Base-by-base conservation (phyloP, 2,797 vertebrate species). In the Masticophis lateralis region DNA sequence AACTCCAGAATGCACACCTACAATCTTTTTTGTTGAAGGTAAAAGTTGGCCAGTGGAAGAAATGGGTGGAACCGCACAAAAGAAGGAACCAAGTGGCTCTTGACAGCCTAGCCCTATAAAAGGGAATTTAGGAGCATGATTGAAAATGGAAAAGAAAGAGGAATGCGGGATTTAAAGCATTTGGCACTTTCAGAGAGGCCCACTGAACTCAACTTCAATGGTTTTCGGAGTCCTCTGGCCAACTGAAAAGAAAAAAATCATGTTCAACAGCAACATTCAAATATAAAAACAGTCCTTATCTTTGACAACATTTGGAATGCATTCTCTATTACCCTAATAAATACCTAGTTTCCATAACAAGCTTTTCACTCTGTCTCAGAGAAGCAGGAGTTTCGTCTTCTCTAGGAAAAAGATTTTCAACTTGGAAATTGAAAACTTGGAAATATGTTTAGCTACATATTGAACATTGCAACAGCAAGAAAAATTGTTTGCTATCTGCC, bases 111-210 rank as follows among this genome's bases (percentile, higher is more conserved):
- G 87, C 28, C 95, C 95, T 96, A 95, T 97, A 96, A 96, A 97
- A 97, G 94, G 95, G 88, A 96, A 96, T 95, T 94, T 94, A 86
- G 92, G 92, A 87, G 92, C 89, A 96, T 86, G 95, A 91, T 12
- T 93, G 43, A 93, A 91, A 96, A 91, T 91, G 87, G 93, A 94
- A 55, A 87, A 92, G 86, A 92, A 66, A 94, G 94, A 93, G 8
- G 91, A 93, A 91, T 51, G 69, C 90, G 91, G 94, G 93, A 94
- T 95, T 96, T 96, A 96, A 86, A 94, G 90, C 93, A 59, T 47
- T 92, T 95, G 94, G 94, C 93, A 90, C 88, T 93, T 28, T 94
- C 94, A 90, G 91, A 87, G 53, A 92, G 95, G 87, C 96, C 95
- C 94, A 89, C 95, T 60, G 92, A 27, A 53, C 51, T 69, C 61